These are phyloP conservation scores for Echeneis naucrates DNA, from an alignment of 2,797 vertebrate genomes.

Conservation along the genomic window DNA sequence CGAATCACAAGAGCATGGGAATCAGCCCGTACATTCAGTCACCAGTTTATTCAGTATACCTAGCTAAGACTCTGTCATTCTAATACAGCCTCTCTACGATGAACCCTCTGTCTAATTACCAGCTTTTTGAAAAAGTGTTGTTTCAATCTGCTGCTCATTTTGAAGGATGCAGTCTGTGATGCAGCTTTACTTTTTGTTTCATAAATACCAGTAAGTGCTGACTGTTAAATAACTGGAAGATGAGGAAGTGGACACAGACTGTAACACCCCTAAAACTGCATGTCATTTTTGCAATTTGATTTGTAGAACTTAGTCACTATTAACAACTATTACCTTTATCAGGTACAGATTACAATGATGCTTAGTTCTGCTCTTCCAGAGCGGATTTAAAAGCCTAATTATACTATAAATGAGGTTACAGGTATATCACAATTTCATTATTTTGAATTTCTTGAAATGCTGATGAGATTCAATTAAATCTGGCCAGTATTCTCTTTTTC, in stretches of 20 bases:
- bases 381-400: neutral
- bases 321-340: conserved; percentile 2
- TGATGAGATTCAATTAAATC: neutral
- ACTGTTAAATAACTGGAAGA: neutral
- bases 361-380: neutral
- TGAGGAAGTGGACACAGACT: neutral
- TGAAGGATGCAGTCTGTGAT: neutral
- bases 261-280: neutral
- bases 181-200: neutral
- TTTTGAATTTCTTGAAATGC: neutral
- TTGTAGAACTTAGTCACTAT: neutral
- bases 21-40: neutral
- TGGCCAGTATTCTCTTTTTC: neutral
- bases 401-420: neutral
- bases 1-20: conserved; percentile 24
- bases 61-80: neutral
- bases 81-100: neutral
- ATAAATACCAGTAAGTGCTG: neutral
- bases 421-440: neutral
- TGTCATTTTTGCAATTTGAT: neutral
- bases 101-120: neutral
- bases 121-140: neutral
- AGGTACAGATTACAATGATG: neutral
- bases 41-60: conserved; percentile 1
- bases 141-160: neutral